A percentile compares a stretch with the other conserved stretches of the same genome.
phyloP scores from a whole-genome alignment of 2,113 vertebrate species.

The Bambusicola thoracicus region DNA sequence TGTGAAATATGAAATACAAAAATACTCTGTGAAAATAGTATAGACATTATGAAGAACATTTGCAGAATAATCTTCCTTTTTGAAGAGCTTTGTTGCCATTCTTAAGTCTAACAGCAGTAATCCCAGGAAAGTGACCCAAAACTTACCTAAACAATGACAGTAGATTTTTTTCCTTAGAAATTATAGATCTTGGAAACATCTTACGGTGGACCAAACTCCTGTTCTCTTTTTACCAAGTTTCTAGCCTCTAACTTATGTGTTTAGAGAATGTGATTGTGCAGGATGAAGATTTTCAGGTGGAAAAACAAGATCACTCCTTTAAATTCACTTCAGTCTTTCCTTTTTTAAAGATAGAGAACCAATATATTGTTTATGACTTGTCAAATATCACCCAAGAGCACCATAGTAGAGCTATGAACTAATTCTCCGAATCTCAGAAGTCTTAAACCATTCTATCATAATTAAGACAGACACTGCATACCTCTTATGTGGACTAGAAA shows the following conservation, averaged over 20 bases:
- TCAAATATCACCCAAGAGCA: background rate
- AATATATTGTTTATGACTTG: background rate
- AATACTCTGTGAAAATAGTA: background rate
- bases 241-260: background rate
- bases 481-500: background rate
- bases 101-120: background rate
- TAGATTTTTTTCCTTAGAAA: background rate
- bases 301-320: background rate
- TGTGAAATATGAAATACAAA: background rate
- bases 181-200: background rate
- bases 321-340: background rate
- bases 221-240: background rate
- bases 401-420: background rate
- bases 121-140: background rate
- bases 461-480: background rate
- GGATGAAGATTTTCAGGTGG: background rate
- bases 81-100: background rate
- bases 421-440: background rate
- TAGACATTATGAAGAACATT: background rate
- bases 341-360: background rate
- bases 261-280: background rate
- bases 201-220: background rate
- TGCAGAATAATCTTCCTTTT: background rate
- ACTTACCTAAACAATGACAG: background rate
- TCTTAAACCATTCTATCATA: background rate